phyloP scores from a whole-genome alignment of 2,113 vertebrate genomes.

The Myodes glareolus region DNA sequence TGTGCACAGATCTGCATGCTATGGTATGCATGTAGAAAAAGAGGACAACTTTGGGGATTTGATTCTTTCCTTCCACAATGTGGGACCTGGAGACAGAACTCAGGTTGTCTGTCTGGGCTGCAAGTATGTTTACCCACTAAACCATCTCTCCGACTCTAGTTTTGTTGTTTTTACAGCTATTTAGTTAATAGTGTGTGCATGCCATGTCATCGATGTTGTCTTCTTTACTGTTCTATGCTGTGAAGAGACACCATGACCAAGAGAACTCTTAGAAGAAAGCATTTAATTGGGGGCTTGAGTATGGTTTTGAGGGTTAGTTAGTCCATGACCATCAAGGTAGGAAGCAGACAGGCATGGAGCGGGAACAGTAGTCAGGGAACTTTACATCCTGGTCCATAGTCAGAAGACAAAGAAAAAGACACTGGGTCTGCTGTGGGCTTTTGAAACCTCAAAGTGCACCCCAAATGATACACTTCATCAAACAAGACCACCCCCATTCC shows the following conservation, averaged over 20 bases:
- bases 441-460: background rate
- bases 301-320: background rate
- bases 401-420: background rate
- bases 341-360: background rate
- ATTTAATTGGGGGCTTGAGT: background rate
- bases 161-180: background rate
- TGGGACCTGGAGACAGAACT: background rate
- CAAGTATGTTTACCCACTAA: background rate
- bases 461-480: background rate
- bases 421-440: background rate
- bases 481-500: background rate
- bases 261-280: background rate
- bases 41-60: background rate
- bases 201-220: background rate
- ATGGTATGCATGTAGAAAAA: background rate
- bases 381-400: background rate
- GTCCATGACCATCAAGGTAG: background rate
- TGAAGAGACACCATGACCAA: background rate
- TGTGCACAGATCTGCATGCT: background rate
- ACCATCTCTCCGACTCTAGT: background rate
- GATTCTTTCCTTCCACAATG: background rate
- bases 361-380: background rate
- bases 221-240: background rate
- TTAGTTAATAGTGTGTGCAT: background rate
- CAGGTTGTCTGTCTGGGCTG: background rate